These are phyloP conservation scores for Clarias platycephalus DNA, from an alignment of 2,797 vertebrate genomes.

Conservation along the genomic window DNA sequence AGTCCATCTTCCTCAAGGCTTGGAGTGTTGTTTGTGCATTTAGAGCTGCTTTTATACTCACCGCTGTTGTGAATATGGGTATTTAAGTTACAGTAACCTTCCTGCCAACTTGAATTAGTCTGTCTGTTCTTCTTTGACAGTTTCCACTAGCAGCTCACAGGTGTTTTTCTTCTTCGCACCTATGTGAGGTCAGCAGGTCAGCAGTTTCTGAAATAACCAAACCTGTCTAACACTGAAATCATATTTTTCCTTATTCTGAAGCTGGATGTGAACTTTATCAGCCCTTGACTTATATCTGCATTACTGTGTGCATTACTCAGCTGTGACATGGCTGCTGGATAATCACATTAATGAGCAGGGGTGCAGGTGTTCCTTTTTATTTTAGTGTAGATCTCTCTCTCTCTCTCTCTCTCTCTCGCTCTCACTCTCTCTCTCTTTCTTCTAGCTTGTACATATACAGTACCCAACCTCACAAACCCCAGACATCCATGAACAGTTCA, in stretches of 20 bases:
- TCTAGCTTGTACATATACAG: not conserved
- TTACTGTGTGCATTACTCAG: not conserved
- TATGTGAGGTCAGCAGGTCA: not conserved
- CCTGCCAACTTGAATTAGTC: not conserved
- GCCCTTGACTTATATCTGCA: not conserved
- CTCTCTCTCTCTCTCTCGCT: not conserved
- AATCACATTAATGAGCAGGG: not conserved
- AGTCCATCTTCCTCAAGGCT: not conserved
- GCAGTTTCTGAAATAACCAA: slow-evolving; percentile 1
- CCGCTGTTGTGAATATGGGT: not conserved
- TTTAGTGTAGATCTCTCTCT: not conserved
- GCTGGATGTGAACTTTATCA: not conserved
- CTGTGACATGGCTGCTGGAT: not conserved
- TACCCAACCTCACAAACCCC: not conserved
- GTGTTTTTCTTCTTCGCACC: not conserved
- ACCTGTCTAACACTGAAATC: not conserved
- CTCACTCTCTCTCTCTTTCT: too few species aligned
- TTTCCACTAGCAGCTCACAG: not conserved
- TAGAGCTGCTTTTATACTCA: not conserved
- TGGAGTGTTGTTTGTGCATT: not conserved
- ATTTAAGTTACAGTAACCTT: not conserved
- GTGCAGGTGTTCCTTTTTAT: not conserved
- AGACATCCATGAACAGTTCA: too few species aligned
- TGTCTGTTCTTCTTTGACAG: not conserved
- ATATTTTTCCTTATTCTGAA: not conserved